A percentile compares a stretch with the other conserved stretches of the same genome.
Evolutionary conservation across 1,140 invertebrate genomes (phyloP).

Genomic region (Lethrus apterus): DNA sequence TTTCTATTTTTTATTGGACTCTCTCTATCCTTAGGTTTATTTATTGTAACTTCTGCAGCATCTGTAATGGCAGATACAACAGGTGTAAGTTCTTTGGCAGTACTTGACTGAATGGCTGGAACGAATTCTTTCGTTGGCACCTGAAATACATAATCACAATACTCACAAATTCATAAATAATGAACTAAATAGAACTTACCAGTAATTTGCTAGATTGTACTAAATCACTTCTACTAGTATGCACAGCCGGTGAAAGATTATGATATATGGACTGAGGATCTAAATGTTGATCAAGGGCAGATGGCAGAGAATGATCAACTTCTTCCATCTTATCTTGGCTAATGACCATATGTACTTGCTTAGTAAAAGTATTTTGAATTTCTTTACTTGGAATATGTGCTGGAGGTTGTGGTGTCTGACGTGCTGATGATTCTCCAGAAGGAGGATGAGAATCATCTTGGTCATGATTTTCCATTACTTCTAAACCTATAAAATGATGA

Average conservation of each 20-base stretch:
- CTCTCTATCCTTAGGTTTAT: slow-evolving; percentile 35
- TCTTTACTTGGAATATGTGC: slow-evolving; percentile 30
- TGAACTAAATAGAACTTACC: slow-evolving; percentile 22
- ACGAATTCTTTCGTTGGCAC: slow-evolving; percentile 36
- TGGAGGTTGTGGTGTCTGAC: slow-evolving; percentile 37
- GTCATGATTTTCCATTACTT: slow-evolving; percentile 32
- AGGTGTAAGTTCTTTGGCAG: slow-evolving; percentile 34
- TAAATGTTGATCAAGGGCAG: neutral
- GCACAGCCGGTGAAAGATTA: slow-evolving; percentile 17
- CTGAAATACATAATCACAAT: slow-evolving; percentile 26
- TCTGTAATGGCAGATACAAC: slow-evolving; percentile 38
- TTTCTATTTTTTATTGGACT: slow-evolving; percentile 36
- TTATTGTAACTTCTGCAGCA: slow-evolving; percentile 35
- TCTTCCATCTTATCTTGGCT: slow-evolving; percentile 23
- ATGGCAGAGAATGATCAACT: slow-evolving; percentile 5
- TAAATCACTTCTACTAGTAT: slow-evolving; percentile 24
- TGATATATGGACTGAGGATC: slow-evolving; percentile 7
- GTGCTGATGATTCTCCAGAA: slow-evolving; percentile 38
- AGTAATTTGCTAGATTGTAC: slow-evolving; percentile 35
- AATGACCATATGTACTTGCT: slow-evolving; percentile 33
- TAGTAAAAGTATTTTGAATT: slow-evolving; percentile 34
- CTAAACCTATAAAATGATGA: slow-evolving; percentile 9
- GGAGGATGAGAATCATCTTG: slow-evolving; percentile 33
- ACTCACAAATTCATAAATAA: neutral
- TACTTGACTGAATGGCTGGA: slow-evolving; percentile 12